These are phyloP conservation scores for Ptychobarbus kaznakovi DNA, from an alignment of 2,797 vertebrate genomes.

Conservation along the genomic window DNA sequence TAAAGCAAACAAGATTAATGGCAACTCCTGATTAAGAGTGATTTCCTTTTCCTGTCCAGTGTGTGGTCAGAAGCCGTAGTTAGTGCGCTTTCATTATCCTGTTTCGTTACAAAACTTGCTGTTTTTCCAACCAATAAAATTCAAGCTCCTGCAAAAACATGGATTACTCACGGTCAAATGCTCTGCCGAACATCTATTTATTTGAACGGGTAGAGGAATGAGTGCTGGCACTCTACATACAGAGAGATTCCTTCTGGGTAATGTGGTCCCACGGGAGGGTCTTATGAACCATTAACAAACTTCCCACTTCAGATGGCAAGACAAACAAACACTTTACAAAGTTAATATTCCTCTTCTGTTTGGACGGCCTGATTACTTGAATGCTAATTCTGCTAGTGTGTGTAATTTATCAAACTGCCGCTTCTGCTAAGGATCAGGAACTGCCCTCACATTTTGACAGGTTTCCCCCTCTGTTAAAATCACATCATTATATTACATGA, in stretches of 20 bases:
- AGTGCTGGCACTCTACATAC: conserved; percentile 72
- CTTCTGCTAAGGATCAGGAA: conserved; percentile 59
- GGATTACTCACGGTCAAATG: conserved; percentile 29
- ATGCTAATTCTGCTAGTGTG: conserved; percentile 75
- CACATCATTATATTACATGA: conserved; percentile 46
- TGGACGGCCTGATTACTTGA: conserved; percentile 77
- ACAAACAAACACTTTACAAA: conserved; percentile 79
- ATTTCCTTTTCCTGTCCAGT: conserved; percentile 80
- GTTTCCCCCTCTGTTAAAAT: conserved; percentile 41
- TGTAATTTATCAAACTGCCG: conserved; percentile 79
- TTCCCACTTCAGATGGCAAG: conserved; percentile 71
- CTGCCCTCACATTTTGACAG: conserved; percentile 50
- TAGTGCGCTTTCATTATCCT: conserved; percentile 66
- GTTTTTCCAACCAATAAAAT: conserved; percentile 56
- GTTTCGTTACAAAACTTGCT: conserved; percentile 47
- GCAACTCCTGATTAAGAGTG: conserved; percentile 77
- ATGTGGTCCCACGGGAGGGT: conserved; percentile 73
- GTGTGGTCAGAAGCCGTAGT: conserved; percentile 73
- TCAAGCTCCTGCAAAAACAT: conserved; percentile 16
- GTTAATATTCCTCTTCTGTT: conserved; percentile 74
- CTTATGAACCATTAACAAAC: conserved; percentile 78
- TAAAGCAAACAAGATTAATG: conserved; percentile 81
- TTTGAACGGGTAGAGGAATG: conserved; percentile 52
- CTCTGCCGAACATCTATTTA: conserved; percentile 57
- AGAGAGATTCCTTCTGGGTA: conserved; percentile 72